phyloP scores from a whole-genome alignment of 2,888 invertebrate genomes.

The Rosalia funebris region DNA sequence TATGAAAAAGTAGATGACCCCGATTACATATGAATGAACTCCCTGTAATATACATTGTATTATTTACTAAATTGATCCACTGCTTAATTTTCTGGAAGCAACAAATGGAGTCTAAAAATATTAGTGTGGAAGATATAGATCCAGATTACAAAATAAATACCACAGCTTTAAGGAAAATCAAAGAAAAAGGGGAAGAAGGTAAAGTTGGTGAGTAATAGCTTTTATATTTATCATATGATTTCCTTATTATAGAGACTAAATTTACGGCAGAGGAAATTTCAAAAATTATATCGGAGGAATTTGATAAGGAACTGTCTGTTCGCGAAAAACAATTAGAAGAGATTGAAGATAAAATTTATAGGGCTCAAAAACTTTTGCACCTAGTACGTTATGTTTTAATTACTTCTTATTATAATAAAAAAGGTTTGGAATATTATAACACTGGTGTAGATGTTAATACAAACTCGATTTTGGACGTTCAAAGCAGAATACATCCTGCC shows the following conservation, averaged over 20 bases:
- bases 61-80: too few relatives aligned
- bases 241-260: constrained; percentile 37
- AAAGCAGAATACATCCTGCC: constrained; percentile 77
- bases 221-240: constrained; percentile 9
- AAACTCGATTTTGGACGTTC: constrained; percentile 50
- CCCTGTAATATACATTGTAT: too few relatives aligned
- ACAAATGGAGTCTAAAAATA: constrained; percentile 36
- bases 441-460: constrained; percentile 55
- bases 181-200: constrained; percentile 55
- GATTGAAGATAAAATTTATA: constrained; percentile 73
- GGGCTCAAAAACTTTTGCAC: constrained; percentile 69
- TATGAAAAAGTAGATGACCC: too few relatives aligned
- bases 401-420: constrained; percentile 70
- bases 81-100: too few relatives aligned
- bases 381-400: constrained; percentile 70
- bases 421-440: constrained; percentile 64
- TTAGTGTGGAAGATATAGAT: constrained; percentile 48
- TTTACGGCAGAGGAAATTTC: constrained; percentile 72
- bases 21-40: too few relatives aligned
- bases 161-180: constrained; percentile 51
- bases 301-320: constrained; percentile 73
- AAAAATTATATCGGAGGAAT: constrained; percentile 76
- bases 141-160: constrained; percentile 56
- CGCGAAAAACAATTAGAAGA: constrained; percentile 78
- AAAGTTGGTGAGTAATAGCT: constrained; percentile 28